Evolutionary conservation across 2,797 vertebrate genomes (phyloP).

Genomic region (Bufotes viridis): DNA sequence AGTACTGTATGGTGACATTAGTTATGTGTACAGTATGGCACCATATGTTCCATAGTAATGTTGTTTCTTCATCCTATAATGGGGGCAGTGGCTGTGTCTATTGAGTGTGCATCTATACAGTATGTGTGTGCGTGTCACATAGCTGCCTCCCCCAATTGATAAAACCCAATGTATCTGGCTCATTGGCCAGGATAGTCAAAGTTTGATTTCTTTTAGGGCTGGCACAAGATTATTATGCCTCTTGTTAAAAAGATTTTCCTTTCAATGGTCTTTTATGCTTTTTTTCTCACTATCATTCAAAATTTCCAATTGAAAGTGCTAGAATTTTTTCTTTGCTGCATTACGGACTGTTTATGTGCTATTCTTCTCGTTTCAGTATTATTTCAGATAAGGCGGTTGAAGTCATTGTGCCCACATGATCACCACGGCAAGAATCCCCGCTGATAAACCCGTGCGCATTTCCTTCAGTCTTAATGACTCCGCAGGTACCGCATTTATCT

Average conservation of each 20-base stretch:
- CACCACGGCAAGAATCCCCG: constrained; percentile 93
- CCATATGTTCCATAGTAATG: neutral
- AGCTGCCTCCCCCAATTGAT: neutral
- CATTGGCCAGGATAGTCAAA: neutral
- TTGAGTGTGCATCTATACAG: neutral
- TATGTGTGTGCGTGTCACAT: too few relatives aligned
- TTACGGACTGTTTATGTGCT: neutral
- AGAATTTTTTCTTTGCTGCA: constrained; percentile 9
- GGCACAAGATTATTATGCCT: neutral
- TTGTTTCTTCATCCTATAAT: neutral
- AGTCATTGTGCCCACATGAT: constrained; percentile 90
- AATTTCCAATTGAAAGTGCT: neutral
- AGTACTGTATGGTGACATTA: neutral
- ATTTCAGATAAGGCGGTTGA: constrained; percentile 73
- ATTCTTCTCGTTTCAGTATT: constrained; percentile 72
- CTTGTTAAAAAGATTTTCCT: neutral
- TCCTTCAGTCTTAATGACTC: constrained; percentile 92
- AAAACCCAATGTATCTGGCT: neutral
- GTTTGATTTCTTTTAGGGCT: neutral
- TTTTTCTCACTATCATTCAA: neutral
- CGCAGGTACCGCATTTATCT: constrained; percentile 78
- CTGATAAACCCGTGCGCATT: constrained; percentile 93
- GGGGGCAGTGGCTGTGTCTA: neutral
- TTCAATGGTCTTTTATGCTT: neutral
- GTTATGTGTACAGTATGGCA: neutral